These are phyloP conservation scores for Eulemur coronatus DNA, from an alignment of 2,797 vertebrate species.

Conservation along the genomic window DNA sequence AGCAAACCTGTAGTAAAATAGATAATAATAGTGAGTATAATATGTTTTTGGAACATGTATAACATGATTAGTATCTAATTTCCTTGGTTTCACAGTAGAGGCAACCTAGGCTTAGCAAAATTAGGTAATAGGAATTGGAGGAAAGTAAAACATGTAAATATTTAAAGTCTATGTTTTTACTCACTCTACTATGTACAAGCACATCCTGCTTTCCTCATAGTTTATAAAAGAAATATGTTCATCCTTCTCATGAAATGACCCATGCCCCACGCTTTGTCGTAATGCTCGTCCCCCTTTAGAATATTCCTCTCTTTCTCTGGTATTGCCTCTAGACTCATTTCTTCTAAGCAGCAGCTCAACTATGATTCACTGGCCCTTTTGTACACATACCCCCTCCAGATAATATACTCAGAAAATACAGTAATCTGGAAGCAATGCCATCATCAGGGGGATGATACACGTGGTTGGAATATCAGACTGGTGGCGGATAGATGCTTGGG, in stretches of 20 bases:
- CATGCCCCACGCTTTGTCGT: neutral
- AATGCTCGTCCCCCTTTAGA: neutral
- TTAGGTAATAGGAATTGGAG: neutral
- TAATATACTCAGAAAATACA: neutral
- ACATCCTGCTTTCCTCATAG: neutral
- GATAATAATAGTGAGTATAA: neutral
- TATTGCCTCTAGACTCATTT: too few relatives aligned
- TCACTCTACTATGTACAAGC: accelerated
- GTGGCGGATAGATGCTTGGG: accelerated
- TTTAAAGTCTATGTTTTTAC: neutral
- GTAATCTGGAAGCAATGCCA: neutral
- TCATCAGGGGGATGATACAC: neutral
- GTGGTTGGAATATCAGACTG: neutral
- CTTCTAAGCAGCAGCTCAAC: neutral
- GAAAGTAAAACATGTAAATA: neutral
- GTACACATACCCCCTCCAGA: neutral
- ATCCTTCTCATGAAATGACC: neutral
- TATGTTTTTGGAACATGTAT: neutral
- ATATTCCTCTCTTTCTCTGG: neutral
- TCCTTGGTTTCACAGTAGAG: neutral
- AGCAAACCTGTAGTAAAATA: neutral
- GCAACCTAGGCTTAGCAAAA: neutral
- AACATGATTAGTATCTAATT: neutral
- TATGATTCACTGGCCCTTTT: neutral
- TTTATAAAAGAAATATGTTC: neutral